Base-by-base conservation (phyloP, 2,888 invertebrate genomes). In the Drosophila helvetica region DNA sequence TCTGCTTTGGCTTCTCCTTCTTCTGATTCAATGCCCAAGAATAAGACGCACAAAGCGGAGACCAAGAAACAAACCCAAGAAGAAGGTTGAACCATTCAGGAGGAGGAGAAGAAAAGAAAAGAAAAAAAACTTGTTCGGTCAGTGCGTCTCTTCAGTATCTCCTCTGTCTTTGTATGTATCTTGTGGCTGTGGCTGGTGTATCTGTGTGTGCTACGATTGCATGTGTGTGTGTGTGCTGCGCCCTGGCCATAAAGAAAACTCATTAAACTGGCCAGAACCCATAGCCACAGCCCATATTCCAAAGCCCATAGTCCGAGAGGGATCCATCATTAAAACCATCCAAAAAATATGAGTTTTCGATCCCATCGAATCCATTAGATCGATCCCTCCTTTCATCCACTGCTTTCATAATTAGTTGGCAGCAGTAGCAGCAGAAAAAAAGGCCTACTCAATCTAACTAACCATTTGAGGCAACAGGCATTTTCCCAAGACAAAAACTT, bases 181-280 rank as follows among this genome's bases (percentile, higher is more conserved):
- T 74, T 65, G 64, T 70, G 25, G 42, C 71, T 52, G 51, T 59
- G 66, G 52, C 55, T 38, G 54, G 47, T 59, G 18, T 15, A n/a
- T 65, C 33, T 64, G 52, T 60, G 43, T 54, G 19, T 51, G 30
- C 22, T 25, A 25, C 1, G 6, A 19, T 1, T 25, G 7, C 7
- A 7, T 42, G 57, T 25, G 33, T 55, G 8, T 66, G 55, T 67
- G 45, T 61, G 33, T 58, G 50, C 67, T 69, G 64, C 60, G 59
- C 74, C 70, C 69, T 71, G 76, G 86, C 81, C 83, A 88, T 84
- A 88, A 84, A 84, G 84, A 84, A 84, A 84, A 84, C 86, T 88
- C 84, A 84, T 84, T 84, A 88, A 84, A 86, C 75, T 78, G 80
- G 66, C 75, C 80, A 82, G 78, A 52, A 79, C 5, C 33, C 38